These are phyloP conservation scores for Porites rus DNA, from an alignment of 92 coral and sea anemone species.

Conservation along the genomic window DNA sequence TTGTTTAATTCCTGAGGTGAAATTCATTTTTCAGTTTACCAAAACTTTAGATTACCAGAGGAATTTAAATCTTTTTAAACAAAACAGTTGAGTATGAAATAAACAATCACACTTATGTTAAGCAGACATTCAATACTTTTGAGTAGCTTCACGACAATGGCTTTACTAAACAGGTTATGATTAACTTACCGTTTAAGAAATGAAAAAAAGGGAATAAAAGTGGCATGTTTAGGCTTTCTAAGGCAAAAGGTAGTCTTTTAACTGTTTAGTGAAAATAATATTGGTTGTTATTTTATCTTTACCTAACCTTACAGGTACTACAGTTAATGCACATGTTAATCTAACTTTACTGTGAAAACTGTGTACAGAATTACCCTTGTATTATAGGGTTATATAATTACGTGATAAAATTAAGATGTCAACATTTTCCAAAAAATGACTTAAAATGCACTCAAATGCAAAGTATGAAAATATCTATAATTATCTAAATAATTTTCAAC, in stretches of 20 bases:
- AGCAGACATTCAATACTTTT: background rate
- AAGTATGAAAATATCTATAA: slow-evolving; percentile 32
- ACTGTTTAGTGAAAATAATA: slow-evolving; percentile 16
- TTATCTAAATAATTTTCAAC: background rate
- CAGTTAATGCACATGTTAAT: background rate
- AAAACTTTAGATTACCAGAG: background rate
- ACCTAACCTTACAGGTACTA: background rate
- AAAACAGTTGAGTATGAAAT: background rate
- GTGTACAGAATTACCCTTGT: background rate
- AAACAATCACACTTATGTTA: background rate
- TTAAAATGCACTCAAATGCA: background rate
- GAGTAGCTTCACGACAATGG: background rate
- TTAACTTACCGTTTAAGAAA: background rate
- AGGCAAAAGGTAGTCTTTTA: background rate
- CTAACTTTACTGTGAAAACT: slow-evolving; percentile 21
- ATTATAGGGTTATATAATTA: background rate
- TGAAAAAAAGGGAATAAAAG: background rate
- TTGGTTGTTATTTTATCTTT: too few relatives aligned
- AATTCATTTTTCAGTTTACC: background rate
- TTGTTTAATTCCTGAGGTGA: background rate
- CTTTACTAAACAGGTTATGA: background rate
- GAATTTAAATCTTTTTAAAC: background rate
- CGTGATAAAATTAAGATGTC: background rate
- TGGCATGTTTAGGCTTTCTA: background rate
- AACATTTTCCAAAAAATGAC: background rate